Evolutionary conservation across 2,113 vertebrate genomes (phyloP).

Genomic region (Smithornis capensis): DNA sequence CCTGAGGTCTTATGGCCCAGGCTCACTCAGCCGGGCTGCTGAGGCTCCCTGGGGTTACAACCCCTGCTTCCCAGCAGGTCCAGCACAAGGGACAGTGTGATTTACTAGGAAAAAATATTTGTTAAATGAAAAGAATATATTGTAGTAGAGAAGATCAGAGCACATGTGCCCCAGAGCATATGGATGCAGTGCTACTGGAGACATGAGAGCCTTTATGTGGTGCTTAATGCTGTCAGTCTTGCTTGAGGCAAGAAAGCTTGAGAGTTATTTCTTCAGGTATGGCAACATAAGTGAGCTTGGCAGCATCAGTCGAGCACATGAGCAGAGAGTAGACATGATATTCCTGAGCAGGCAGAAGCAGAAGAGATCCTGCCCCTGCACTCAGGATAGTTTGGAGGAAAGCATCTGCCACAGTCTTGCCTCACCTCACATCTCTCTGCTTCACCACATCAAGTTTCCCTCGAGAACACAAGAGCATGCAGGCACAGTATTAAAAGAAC

Average conservation of each 20-base stretch:
- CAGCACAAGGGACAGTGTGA: rapidly evolving
- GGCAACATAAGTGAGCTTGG: rapidly evolving
- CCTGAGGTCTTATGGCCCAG: neutral
- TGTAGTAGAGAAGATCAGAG: neutral
- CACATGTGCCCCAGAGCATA: rapidly evolving
- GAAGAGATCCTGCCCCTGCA: rapidly evolving
- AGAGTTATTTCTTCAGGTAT: neutral
- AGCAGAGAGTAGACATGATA: neutral
- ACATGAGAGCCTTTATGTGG: neutral
- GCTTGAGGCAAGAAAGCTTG: neutral
- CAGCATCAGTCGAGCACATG: rapidly evolving
- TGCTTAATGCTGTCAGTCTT: neutral
- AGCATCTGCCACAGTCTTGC: rapidly evolving
- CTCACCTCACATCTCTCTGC: rapidly evolving
- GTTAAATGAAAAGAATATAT: neutral
- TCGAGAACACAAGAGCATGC: rapidly evolving
- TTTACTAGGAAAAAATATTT: neutral
- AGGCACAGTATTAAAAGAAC: neutral
- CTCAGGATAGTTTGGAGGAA: neutral
- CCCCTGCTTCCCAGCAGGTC: neutral
- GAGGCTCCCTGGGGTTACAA: neutral
- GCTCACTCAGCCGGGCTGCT: rapidly evolving
- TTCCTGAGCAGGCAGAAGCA: neutral
- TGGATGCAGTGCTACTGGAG: neutral
- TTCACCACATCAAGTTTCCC: neutral